Conservation (phyloP, 2,888 invertebrate genomes). For the Erynnis tages region DNA sequence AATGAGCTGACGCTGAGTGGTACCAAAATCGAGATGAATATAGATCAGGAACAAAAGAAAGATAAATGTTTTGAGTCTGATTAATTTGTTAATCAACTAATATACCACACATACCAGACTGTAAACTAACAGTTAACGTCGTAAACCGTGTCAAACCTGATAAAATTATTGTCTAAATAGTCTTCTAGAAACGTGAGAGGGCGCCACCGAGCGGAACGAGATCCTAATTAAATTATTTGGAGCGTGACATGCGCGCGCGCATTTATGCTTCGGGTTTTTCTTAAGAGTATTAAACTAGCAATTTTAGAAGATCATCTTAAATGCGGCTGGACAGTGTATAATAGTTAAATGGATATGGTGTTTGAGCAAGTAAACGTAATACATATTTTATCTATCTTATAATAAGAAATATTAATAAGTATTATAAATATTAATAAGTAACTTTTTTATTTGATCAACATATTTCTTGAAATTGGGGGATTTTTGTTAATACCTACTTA, state of each 20-base stretch:
- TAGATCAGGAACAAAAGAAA: too few relatives aligned
- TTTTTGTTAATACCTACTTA: too few relatives aligned
- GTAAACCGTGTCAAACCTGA: constrained; percentile 50
- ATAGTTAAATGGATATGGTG: constrained; percentile 2
- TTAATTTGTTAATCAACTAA: too few relatives aligned
- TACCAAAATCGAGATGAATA: too few relatives aligned
- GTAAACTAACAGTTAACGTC: constrained; percentile 33
- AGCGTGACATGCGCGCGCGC: constrained; percentile 64
- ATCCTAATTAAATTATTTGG: constrained; percentile 78
- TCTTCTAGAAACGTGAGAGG: constrained; percentile 67
- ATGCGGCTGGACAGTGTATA: constrained; percentile 13
- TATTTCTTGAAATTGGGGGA: too few relatives aligned
- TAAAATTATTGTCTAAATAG: constrained; percentile 58
- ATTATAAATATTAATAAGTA: too few relatives aligned
- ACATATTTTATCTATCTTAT: too few relatives aligned
- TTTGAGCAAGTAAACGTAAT: background rate
- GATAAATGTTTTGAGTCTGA: background rate
- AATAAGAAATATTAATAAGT: too few relatives aligned
- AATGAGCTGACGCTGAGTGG: too few relatives aligned
- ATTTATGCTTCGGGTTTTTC: constrained; percentile 54
- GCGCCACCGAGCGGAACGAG: constrained; percentile 64
- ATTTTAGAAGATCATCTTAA: constrained; percentile 32
- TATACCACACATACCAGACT: constrained; percentile 26
- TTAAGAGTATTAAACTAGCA: constrained; percentile 43
- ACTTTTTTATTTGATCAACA: too few relatives aligned